Evolutionary conservation across 2,113 vertebrate genomes (phyloP), one percentile per base, ranked within the genome.

Genomic region (Eonycteris spelaea): DNA sequence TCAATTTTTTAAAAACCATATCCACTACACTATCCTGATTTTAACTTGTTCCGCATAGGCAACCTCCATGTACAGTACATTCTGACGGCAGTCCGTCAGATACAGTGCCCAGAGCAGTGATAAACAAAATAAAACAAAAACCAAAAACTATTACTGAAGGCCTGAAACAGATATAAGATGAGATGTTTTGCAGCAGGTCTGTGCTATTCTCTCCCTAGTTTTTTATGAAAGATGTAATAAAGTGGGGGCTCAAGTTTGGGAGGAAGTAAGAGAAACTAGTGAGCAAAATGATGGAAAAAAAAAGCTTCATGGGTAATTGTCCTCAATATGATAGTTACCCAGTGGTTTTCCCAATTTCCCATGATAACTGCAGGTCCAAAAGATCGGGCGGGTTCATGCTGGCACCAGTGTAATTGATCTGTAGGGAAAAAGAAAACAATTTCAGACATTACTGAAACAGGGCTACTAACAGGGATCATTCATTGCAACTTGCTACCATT

Each of bases 301-400:
- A 75, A 90, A 80, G 57, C 7, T 57, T 30, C 9, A 13, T 51
- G 63, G 53, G 28, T 35, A 51, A 26, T 18, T 74, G 10, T 88
- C 82, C 28, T 45, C 28, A 0, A 84, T 78, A 89, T 11, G 13
- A 74, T 51, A 95, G 97, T 99, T 99, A 99, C 99, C 99, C 99
- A 99, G 90, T 99, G 99, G 96, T 99, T 98, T 97, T 99, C 98
- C 97, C 99, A 99, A 84, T 98, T 99, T 22, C 99, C 98, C 95
- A 99, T 99, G 97, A 99, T 98, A 88, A 99, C 97, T 16, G 99
- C 99, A 89, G 99, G 99, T 95, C 99, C 99, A 68, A 99, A 99
- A 1, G 99, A 99, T 97, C 99, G 98, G 59, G 99, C 99, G 7
- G 99, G 79, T 99, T 99, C 99, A 99, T 99, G 95, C 99, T 99